Evolutionary conservation across 2,797 vertebrate genomes (phyloP), one percentile per base, ranked within the genome.

Genomic region (Meda fulgida): DNA sequence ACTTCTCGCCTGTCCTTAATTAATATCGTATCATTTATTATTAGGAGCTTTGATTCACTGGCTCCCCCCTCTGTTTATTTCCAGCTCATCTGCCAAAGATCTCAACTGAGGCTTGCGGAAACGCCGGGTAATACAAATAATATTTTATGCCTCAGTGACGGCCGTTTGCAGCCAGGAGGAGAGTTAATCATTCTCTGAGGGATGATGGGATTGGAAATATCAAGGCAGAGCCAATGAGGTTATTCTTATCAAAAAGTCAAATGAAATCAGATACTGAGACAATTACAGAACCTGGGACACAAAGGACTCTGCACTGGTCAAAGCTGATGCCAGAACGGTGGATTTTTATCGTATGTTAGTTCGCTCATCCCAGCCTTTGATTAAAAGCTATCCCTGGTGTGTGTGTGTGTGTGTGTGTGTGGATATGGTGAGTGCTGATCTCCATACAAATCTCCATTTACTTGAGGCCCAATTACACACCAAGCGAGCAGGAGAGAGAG

Each of bases 221-320:
- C 89, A 88, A 90, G 91, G 93, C 93, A 92, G 90, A 89, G 88
- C 90, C 90, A 89, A 77, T 89, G 85, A 90, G 91, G 92, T 91
- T 90, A 92, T 83, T 81, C 88, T 90, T 93, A 93, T 94, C 93
- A 93, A 92, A 80, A 93, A 92, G 91, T 94, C 92, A 92, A 92
- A 94, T 94, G 91, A 93, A 91, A 88, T 88, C 92, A 91, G 93
- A 94, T 93, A 93, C 91, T 89, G 84, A 87, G 90, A 86, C 92
- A 91, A 92, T 95, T 92, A 92, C 92, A 81, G 89, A 91, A 89
- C 91, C 87, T 86, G 81, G n/a, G 63, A 58, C 91, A 92, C 89
- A 92, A 90, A 91, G 92, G 85, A 78, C 85, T 72, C 65, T 53
- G 81, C 72, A 77, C 85, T 75, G 87, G 83, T 79, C 69, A 81